Percentiles rank a stretch among this genome's conserved stretches.
phyloP scores from a whole-genome alignment of 2,113 vertebrate species.

The Strix aluco region DNA sequence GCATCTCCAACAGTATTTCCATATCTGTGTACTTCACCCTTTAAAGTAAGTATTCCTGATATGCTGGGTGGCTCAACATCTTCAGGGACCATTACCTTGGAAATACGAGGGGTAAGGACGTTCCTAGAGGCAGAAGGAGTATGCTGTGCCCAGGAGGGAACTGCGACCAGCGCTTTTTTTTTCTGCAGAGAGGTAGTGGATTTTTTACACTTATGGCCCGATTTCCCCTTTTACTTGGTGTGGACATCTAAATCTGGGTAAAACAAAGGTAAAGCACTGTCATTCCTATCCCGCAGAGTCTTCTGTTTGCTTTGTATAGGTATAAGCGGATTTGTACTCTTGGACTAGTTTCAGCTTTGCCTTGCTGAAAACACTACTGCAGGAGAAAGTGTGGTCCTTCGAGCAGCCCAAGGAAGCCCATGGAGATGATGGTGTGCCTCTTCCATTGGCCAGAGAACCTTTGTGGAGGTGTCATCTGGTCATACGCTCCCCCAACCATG shows the following conservation, averaged over 20 bases:
- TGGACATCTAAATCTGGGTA: background rate
- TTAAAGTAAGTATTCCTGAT: background rate
- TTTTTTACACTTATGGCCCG: background rate
- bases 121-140: background rate
- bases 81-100: background rate
- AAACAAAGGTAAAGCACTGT: background rate
- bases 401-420: background rate
- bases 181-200: background rate
- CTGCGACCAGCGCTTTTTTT: background rate
- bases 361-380: background rate
- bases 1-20: background rate
- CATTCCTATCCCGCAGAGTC: background rate
- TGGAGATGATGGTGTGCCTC: fast-evolving
- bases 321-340: background rate
- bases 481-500: fast-evolving
- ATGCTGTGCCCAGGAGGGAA: background rate
- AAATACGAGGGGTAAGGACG: background rate
- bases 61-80: background rate
- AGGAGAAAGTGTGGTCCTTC: background rate
- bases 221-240: background rate
- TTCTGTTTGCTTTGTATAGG: background rate
- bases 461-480: background rate
- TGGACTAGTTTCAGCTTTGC: background rate
- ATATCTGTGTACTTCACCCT: background rate
- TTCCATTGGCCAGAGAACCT: background rate